A percentile compares a stretch with the other conserved stretches of the same genome.
phyloP scores from a whole-genome alignment of 2,888 invertebrate species.

The Ceriagrion tenellum region DNA sequence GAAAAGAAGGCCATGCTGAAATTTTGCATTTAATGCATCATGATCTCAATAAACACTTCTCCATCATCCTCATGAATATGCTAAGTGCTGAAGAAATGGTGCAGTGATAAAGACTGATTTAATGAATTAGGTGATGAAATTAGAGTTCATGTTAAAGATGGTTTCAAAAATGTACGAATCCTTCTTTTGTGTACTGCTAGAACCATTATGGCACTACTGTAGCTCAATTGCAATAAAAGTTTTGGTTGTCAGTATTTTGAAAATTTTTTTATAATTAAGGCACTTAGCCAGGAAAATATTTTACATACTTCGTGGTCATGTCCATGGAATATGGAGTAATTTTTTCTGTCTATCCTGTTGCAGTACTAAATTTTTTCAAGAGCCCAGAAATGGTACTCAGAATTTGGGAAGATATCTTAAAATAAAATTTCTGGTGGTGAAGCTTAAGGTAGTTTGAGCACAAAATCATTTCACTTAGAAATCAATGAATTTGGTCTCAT shows the following conservation, averaged over 20 bases:
- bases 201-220: slow-evolving; percentile 1
- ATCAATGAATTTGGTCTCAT: too few relatives aligned
- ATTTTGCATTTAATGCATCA: not conserved
- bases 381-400: too few relatives aligned
- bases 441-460: too few relatives aligned
- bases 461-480: too few relatives aligned
- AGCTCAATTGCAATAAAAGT: not conserved
- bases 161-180: not conserved
- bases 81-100: not conserved
- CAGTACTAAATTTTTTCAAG: too few relatives aligned
- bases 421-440: too few relatives aligned
- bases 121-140: not conserved
- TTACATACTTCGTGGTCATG: too few relatives aligned
- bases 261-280: not conserved
- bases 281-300: too few relatives aligned
- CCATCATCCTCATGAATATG: not conserved
- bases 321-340: too few relatives aligned
- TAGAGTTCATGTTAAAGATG: not conserved
- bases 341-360: too few relatives aligned
- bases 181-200: not conserved
- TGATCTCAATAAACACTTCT: not conserved
- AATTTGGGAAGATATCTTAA: too few relatives aligned
- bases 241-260: not conserved
- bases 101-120: not conserved
- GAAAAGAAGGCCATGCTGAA: not conserved